Evolutionary conservation across 2,888 invertebrate genomes (phyloP).

Genomic region (Heteromyza rotundicornis): DNA sequence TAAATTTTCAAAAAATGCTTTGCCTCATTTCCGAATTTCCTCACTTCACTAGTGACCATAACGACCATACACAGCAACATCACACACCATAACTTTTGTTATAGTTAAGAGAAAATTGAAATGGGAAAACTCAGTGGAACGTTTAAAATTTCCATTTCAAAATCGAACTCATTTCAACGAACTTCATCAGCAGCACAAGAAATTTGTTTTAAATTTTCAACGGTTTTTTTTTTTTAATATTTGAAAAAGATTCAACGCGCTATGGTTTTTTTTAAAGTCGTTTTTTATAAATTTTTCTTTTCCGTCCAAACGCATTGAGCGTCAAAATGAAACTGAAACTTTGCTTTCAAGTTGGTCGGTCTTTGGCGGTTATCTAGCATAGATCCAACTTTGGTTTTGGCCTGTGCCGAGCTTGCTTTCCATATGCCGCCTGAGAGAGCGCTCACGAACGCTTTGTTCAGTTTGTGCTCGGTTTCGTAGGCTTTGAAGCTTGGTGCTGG

Average conservation of each 20-base stretch:
- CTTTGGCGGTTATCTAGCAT: too few relatives aligned
- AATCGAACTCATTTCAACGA: neutral
- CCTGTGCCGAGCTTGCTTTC: neutral
- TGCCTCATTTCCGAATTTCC: slow-evolving; percentile 16
- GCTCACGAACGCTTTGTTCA: too few relatives aligned
- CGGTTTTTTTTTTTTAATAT: too few relatives aligned
- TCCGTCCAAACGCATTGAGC: slow-evolving; percentile 34
- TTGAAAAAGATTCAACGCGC: too few relatives aligned
- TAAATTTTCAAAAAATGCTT: slow-evolving; percentile 15
- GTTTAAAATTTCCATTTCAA: slow-evolving; percentile 16
- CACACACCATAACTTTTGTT: neutral
- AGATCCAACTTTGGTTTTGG: too few relatives aligned
- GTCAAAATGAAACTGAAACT: slow-evolving; percentile 43
- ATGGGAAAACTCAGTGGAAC: slow-evolving; percentile 4
- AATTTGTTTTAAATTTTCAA: too few relatives aligned
- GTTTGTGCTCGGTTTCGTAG: neutral
- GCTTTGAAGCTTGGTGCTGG: too few relatives aligned
- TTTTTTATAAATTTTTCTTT: neutral
- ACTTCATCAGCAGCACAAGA: neutral
- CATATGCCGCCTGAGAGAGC: neutral
- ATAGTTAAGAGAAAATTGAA: neutral
- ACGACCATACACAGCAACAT: neutral
- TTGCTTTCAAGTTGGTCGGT: slow-evolving; percentile 5
- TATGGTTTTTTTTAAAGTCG: too few relatives aligned
- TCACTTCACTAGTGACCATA: slow-evolving; percentile 3